A percentile compares a stretch with the other conserved stretches of the same genome.
These are phyloP conservation scores for Diplodus puntazzo DNA, from an alignment of 2,797 vertebrate species.

Conservation along the genomic window DNA sequence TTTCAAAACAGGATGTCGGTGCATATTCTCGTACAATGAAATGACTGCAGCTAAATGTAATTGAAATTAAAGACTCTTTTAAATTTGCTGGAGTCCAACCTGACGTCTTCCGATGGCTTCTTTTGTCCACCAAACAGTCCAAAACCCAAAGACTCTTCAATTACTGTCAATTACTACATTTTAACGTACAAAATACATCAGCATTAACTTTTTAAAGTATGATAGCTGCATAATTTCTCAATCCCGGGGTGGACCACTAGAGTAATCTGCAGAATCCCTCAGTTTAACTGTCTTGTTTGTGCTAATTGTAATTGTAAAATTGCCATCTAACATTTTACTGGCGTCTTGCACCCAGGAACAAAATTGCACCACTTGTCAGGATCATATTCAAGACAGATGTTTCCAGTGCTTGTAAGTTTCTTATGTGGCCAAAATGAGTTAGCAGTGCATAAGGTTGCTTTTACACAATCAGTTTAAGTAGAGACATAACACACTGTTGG, in stretches of 20 bases:
- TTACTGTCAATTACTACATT: too few species aligned
- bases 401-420: neutral
- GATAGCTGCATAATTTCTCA: neutral
- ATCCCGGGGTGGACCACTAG: neutral
- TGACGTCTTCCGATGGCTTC: too few species aligned
- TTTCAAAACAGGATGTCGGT: neutral
- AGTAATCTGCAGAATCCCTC: neutral
- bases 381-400: neutral
- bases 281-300: neutral
- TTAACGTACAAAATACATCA: too few species aligned
- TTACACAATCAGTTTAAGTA: conserved; percentile 21
- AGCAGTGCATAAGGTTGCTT: conserved; percentile 3
- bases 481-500: conserved; percentile 28
- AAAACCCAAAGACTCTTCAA: too few species aligned
- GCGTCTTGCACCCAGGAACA: neutral
- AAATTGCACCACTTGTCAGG: neutral
- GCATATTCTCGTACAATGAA: too few species aligned
- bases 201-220: neutral
- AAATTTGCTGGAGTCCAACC: too few species aligned
- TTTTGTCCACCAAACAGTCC: too few species aligned
- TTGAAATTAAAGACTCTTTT: too few species aligned
- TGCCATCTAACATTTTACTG: neutral
- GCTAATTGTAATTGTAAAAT: neutral
- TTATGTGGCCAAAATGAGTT: neutral
- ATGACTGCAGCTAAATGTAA: too few species aligned